These are phyloP conservation scores for Glandiceps talaboti DNA, from an alignment of 53 echinoderm and acorn worm species.

Conservation along the genomic window DNA sequence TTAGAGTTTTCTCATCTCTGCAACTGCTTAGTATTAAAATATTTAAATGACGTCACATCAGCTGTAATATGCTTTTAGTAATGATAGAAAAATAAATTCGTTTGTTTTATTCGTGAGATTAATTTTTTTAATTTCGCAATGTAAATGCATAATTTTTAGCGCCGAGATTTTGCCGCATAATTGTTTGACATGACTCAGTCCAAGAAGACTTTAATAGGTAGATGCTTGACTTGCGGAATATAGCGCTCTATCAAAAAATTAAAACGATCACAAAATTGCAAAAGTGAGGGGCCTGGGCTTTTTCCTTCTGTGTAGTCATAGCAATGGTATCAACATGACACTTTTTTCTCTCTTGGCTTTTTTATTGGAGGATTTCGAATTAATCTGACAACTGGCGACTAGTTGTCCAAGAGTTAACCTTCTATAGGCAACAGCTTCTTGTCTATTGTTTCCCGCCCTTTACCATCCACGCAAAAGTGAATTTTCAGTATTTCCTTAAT, in stretches of 20 bases:
- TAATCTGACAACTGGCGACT: background rate
- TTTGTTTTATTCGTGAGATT: too few species aligned
- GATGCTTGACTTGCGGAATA: background rate
- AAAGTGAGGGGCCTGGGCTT: background rate
- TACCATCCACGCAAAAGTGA: background rate
- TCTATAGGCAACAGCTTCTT: background rate
- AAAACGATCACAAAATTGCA: background rate
- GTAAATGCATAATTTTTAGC: too few species aligned
- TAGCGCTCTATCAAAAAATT: background rate
- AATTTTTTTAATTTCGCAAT: too few species aligned
- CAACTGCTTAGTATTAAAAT: background rate
- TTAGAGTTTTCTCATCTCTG: background rate
- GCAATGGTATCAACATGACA: background rate
- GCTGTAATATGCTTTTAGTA: background rate
- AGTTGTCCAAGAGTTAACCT: background rate
- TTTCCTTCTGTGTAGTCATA: background rate
- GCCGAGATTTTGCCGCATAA: background rate
- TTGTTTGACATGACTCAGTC: background rate
- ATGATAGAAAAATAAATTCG: too few species aligned
- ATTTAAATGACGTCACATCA: background rate
- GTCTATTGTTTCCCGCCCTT: constrained; percentile 1
- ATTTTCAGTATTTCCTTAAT: background rate
- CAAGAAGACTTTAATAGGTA: background rate
- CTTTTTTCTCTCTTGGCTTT: background rate
- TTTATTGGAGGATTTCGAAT: background rate